Conservation (phyloP, 2,113 vertebrate genomes). For the Salminus brasiliensis region DNA sequence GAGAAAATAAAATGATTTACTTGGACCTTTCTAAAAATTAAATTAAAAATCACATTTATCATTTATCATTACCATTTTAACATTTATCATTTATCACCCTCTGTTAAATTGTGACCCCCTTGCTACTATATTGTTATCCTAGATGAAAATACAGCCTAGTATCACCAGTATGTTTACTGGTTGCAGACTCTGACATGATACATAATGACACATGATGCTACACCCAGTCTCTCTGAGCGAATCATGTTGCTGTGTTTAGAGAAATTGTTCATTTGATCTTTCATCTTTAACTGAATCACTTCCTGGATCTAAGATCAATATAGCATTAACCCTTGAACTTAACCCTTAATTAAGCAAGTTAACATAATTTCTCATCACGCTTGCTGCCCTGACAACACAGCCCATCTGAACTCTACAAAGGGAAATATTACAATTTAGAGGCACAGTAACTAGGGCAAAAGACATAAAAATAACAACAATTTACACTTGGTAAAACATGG, state of each 20-base stretch:
- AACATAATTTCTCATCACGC: no score
- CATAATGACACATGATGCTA: not conserved
- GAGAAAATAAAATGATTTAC: no score
- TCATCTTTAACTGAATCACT: not conserved
- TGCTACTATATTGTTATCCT: not conserved
- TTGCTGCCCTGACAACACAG: not conserved
- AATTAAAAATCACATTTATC: no score
- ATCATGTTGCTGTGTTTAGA: not conserved
- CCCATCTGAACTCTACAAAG: conserved; percentile 8
- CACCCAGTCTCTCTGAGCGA: not conserved
- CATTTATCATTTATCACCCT: no score
- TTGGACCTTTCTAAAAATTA: no score
- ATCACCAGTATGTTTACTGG: not conserved
- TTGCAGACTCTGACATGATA: not conserved
- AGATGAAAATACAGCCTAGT: not conserved
- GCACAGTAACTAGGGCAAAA: not conserved
- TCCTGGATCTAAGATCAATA: conserved; percentile 28
- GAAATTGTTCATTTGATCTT: not conserved
- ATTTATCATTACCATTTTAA: no score
- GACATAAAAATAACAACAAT: not conserved
- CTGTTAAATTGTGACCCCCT: no score
- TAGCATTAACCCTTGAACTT: conserved; percentile 32
- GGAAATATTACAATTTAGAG: not conserved
- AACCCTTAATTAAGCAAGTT: conserved; percentile 32
- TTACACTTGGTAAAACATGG: not conserved